Conservation (phyloP, 2,888 invertebrate genomes). For the Napeogenes inachia region DNA sequence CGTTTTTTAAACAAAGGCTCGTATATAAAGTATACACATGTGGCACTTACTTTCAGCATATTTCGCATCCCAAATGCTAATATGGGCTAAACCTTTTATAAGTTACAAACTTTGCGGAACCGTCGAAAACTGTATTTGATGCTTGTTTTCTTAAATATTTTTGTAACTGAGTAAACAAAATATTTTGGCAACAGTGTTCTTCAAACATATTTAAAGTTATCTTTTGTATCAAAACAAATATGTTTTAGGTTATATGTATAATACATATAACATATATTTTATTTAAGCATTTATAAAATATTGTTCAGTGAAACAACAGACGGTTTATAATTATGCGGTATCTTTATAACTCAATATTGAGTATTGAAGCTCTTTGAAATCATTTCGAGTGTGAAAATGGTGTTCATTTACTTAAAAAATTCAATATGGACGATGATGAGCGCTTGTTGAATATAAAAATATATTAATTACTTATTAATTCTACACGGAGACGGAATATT, state of each 20-base stretch:
- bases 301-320: too few species aligned
- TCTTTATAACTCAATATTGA: slow-evolving; percentile 60
- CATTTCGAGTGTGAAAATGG: slow-evolving; percentile 65
- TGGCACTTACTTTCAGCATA: slow-evolving; percentile 16
- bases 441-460: slow-evolving; percentile 10
- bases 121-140: slow-evolving; percentile 34
- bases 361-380: slow-evolving; percentile 63
- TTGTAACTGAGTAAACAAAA: slow-evolving; percentile 19
- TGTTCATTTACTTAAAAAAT: slow-evolving; percentile 66
- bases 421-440: slow-evolving; percentile 44
- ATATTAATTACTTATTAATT: slow-evolving; percentile 8
- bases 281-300: too few species aligned
- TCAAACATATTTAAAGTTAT: too few species aligned
- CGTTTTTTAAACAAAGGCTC: slow-evolving; percentile 8
- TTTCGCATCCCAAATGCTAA: slow-evolving; percentile 57
- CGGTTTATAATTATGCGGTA: slow-evolving; percentile 43
- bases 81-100: slow-evolving; percentile 50
- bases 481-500: slow-evolving; percentile 18
- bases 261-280: too few species aligned
- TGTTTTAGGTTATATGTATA: too few species aligned
- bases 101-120: slow-evolving; percentile 18
- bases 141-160: slow-evolving; percentile 27
- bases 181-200: not conserved
- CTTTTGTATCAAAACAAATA: too few species aligned
- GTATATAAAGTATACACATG: slow-evolving; percentile 11